Conservation (phyloP, 1,140 invertebrate species). For the Protaetia brevitarsis region DNA sequence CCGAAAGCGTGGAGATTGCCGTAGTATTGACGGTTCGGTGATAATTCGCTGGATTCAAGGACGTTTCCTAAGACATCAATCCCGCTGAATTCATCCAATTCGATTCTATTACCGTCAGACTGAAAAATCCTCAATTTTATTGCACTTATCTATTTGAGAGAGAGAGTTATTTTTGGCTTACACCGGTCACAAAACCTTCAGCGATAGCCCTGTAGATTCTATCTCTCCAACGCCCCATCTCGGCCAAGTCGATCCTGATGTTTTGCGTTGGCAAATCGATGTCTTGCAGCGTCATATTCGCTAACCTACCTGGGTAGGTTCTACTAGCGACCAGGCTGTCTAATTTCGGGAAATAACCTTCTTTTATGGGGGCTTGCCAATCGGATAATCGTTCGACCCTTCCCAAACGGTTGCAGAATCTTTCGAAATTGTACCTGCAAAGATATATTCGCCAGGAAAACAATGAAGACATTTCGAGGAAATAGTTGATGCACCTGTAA, state of each 20-base stretch:
- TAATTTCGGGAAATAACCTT: constrained; percentile 70
- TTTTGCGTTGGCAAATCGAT: constrained; percentile 63
- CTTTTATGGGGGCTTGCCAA: constrained; percentile 58
- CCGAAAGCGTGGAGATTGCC: constrained; percentile 72
- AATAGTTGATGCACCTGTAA: constrained; percentile 46
- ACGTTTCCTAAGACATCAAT: constrained; percentile 76
- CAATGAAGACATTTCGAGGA: not conserved
- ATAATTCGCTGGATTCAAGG: constrained; percentile 64
- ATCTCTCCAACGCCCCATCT: constrained; percentile 70
- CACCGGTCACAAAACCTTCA: constrained; percentile 56
- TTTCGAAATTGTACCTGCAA: constrained; percentile 61
- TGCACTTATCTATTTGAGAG: not conserved
- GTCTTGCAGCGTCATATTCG: constrained; percentile 56
- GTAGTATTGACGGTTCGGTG: constrained; percentile 63
- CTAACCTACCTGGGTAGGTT: constrained; percentile 59
- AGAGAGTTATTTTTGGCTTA: constrained; percentile 37
- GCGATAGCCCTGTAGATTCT: constrained; percentile 72
- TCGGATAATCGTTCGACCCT: constrained; percentile 56
- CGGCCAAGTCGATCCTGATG: constrained; percentile 60
- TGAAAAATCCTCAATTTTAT: not conserved
- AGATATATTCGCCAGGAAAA: too few relatives aligned
- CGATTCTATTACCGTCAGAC: constrained; percentile 49
- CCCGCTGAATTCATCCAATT: constrained; percentile 62
- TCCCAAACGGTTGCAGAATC: constrained; percentile 60
- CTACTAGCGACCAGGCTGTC: constrained; percentile 62